Conservation (phyloP, 1,140 invertebrate genomes). For the Carcinoscorpius rotundicauda region DNA sequence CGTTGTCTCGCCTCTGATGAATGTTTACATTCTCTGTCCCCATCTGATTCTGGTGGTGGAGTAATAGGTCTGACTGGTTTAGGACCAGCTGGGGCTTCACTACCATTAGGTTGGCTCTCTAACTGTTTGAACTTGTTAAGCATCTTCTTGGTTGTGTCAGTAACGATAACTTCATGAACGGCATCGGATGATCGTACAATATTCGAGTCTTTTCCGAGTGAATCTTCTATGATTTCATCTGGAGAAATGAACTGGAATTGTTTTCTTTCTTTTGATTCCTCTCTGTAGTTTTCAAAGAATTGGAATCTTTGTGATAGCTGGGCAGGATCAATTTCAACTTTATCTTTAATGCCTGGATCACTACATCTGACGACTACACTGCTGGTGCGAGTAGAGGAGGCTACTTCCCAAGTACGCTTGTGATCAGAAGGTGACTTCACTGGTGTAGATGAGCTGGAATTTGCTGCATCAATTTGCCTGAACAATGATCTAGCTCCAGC, state of each 20-base stretch:
- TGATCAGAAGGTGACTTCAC: constrained; percentile 28
- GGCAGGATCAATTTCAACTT: constrained; percentile 60
- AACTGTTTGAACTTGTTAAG: constrained; percentile 62
- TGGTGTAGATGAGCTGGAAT: constrained; percentile 8
- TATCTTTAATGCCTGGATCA: constrained; percentile 53
- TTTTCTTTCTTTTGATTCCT: constrained; percentile 43
- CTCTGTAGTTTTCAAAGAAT: constrained; percentile 77
- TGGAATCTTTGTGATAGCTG: constrained; percentile 73
- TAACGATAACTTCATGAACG: constrained; percentile 37
- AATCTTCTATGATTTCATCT: constrained; percentile 49
- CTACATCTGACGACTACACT: constrained; percentile 52
- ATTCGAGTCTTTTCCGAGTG: constrained; percentile 60
- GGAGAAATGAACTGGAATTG: constrained; percentile 75
- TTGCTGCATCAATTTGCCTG: constrained; percentile 60
- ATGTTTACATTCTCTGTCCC: constrained; percentile 25
- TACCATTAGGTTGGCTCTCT: constrained; percentile 52
- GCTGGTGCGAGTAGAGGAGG: constrained; percentile 33
- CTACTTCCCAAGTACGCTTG: neutral
- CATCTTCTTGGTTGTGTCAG: constrained; percentile 69
- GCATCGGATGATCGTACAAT: constrained; percentile 51
- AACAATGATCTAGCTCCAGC: constrained; percentile 75
- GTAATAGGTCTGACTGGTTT: constrained; percentile 79
- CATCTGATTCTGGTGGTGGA: constrained; percentile 58
- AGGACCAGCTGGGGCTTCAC: constrained; percentile 46
- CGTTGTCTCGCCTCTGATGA: constrained; percentile 25